Evolutionary conservation across 2,888 invertebrate genomes (phyloP).

Genomic region (Drosophila cracens): DNA sequence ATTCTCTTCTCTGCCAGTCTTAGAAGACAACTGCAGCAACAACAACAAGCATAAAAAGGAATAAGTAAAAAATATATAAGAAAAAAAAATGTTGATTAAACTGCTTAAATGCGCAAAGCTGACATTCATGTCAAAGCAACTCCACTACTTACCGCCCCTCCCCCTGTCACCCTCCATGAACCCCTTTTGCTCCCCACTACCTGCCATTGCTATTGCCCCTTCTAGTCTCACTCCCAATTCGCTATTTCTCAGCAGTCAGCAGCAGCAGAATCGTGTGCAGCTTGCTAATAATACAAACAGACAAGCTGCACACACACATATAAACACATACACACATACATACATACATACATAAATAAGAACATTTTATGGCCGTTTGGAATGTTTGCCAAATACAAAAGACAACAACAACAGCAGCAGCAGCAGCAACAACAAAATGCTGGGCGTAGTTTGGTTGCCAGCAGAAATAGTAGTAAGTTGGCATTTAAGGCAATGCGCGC

Average conservation of each 20-base stretch:
- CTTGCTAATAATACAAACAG: slow-evolving; percentile 45
- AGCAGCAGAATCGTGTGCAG: slow-evolving; percentile 40
- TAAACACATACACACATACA: slow-evolving; percentile 69
- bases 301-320: slow-evolving; percentile 61
- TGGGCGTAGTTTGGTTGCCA: slow-evolving; percentile 70
- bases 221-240: slow-evolving; percentile 3
- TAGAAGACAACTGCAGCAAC: slow-evolving; percentile 54
- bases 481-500: slow-evolving; percentile 81
- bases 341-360: slow-evolving; percentile 75
- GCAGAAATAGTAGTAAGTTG: slow-evolving; percentile 73
- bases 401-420: slow-evolving; percentile 31
- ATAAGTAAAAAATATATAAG: slow-evolving; percentile 18
- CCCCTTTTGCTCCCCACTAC: slow-evolving; percentile 4
- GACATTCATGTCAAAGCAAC: slow-evolving; percentile 82
- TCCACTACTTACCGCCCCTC: slow-evolving; percentile 22
- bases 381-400: slow-evolving; percentile 70
- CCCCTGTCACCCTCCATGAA: background rate
- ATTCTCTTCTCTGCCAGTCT: slow-evolving; percentile 52
- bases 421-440: slow-evolving; percentile 46
- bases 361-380: slow-evolving; percentile 78
- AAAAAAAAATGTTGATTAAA: slow-evolving; percentile 75
- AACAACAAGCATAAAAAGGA: slow-evolving; percentile 49
- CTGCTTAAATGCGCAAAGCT: slow-evolving; percentile 81
- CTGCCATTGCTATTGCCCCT: slow-evolving; percentile 1
- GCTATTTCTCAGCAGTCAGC: background rate